phyloP scores from a whole-genome alignment of 2,797 vertebrate genomes.

The Etheostoma perlongum region DNA sequence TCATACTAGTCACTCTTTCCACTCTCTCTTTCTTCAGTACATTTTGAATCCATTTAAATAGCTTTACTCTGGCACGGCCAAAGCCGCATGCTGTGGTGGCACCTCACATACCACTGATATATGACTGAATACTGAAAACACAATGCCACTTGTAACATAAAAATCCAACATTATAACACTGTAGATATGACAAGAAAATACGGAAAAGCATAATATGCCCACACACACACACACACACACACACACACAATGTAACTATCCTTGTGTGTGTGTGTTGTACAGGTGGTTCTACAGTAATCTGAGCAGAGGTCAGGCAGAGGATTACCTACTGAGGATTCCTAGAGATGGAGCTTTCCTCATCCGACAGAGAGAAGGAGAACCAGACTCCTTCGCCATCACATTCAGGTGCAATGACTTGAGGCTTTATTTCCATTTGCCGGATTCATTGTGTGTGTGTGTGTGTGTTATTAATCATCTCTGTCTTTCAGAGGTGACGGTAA shows the following conservation, averaged over 20 bases:
- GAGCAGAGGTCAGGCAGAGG: constrained; percentile 95
- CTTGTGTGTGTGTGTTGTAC: constrained; percentile 27
- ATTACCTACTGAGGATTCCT: constrained; percentile 94
- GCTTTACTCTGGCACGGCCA: not conserved
- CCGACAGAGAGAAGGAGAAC: constrained; percentile 89
- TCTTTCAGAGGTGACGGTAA: constrained; percentile 91
- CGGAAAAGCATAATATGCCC: not conserved
- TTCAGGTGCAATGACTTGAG: constrained; percentile 87
- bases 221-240: not conserved
- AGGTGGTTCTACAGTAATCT: constrained; percentile 97
- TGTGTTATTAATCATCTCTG: not conserved
- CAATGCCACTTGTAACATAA: too few species aligned
- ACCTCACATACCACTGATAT: not conserved
- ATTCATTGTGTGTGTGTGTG: not conserved
- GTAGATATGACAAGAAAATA: too few species aligned
- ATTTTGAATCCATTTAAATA: not conserved
- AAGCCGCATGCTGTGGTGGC: too few species aligned
- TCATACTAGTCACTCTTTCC: not conserved
- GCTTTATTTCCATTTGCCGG: not conserved
- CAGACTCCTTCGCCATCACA: constrained; percentile 94
- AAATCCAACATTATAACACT: too few species aligned
- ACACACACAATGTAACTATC: not conserved
- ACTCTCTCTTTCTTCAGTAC: not conserved
- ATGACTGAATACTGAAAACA: not conserved
- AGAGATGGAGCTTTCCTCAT: constrained; percentile 97